Percentiles rank a stretch among this genome's conserved stretches.
Conservation (phyloP, 2,113 vertebrate genomes). For the Rhea americana region DNA sequence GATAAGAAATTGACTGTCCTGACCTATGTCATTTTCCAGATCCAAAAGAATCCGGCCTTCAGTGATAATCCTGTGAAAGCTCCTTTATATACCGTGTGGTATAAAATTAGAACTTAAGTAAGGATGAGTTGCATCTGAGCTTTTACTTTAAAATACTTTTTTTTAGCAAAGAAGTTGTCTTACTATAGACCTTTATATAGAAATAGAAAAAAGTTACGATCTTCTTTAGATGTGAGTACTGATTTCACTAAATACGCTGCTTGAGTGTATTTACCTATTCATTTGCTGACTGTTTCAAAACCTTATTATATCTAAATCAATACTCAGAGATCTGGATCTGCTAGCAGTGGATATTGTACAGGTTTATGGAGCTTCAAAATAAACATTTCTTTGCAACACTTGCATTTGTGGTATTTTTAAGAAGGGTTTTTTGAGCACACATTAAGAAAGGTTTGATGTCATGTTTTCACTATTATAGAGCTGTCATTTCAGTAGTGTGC, state of each 20-base stretch:
- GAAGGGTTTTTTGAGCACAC: background rate
- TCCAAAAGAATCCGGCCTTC: conserved; percentile 62
- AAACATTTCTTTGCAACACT: background rate
- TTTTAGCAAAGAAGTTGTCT: background rate
- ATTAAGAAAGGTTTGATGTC: conserved; percentile 24
- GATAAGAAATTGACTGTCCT: conserved; percentile 58
- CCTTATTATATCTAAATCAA: background rate
- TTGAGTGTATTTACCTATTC: background rate
- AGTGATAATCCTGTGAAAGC: conserved; percentile 17
- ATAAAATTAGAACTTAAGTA: background rate
- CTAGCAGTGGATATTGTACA: background rate
- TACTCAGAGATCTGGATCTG: background rate
- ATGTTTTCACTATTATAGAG: background rate
- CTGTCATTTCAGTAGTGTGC: background rate
- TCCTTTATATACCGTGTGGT: background rate
- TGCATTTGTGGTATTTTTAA: background rate
- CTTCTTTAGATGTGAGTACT: accelerated
- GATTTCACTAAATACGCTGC: background rate
- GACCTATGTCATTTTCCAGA: conserved; percentile 67
- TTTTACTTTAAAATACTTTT: background rate
- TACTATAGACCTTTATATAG: background rate
- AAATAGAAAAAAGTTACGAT: background rate
- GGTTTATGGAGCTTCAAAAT: background rate
- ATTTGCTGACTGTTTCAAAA: background rate
- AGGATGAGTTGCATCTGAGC: background rate